Percentiles rank a stretch among this genome's conserved stretches.
These are phyloP conservation scores for Megaceryle torquata DNA, from an alignment of 2,113 vertebrate species.

Conservation along the genomic window DNA sequence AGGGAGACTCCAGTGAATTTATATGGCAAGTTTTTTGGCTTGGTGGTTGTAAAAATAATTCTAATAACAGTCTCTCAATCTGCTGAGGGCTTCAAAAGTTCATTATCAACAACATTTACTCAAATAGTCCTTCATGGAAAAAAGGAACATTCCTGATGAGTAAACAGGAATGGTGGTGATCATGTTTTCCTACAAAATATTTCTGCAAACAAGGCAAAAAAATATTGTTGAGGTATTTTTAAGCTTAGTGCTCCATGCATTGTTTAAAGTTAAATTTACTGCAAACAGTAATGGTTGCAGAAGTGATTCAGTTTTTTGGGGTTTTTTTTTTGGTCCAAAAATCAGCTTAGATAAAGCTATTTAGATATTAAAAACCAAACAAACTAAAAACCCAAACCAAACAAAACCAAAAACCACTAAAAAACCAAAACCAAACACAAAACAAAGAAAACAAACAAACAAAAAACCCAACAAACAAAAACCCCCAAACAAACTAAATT, in stretches of 20 bases:
- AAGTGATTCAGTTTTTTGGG: background rate
- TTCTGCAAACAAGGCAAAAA: slow-evolving; percentile 12
- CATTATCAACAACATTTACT: background rate
- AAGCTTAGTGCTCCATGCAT: background rate
- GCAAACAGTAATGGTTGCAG: background rate
- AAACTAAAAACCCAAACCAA: background rate
- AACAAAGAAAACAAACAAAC: too few relatives aligned
- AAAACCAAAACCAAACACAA: background rate
- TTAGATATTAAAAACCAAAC: background rate
- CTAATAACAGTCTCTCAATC: background rate
- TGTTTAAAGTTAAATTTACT: background rate
- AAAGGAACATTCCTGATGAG: background rate
- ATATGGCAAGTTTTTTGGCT: background rate
- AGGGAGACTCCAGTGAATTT: background rate
- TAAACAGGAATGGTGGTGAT: background rate
- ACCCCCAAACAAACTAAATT: background rate
- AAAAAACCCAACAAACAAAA: too few relatives aligned
- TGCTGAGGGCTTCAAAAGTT: background rate
- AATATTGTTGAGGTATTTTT: slow-evolving; percentile 7
- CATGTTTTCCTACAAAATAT: background rate
- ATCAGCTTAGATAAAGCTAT: background rate
- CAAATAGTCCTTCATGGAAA: background rate
- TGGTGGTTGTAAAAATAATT: background rate
- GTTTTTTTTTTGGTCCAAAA: accelerated
- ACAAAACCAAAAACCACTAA: background rate